Evolutionary conservation across 2,888 invertebrate genomes (phyloP).

Genomic region (Meteorus cinctellus): DNA sequence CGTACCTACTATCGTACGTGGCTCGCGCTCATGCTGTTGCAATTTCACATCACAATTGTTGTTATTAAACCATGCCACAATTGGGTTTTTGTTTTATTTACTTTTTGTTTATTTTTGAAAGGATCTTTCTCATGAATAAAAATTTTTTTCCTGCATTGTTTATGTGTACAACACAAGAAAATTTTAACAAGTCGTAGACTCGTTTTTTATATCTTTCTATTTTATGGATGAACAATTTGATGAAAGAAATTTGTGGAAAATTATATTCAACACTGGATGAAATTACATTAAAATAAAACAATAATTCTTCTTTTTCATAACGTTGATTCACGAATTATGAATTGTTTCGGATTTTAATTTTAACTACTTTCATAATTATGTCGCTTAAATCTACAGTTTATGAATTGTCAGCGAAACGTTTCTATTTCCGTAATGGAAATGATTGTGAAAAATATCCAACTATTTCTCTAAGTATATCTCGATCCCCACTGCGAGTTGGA

Average conservation of each 20-base stretch:
- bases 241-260: no score
- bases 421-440: background rate
- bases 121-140: background rate
- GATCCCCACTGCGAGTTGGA: slow-evolving; percentile 42
- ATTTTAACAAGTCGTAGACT: no score
- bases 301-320: no score
- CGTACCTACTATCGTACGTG: background rate
- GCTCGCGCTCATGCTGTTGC: background rate
- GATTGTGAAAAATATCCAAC: background rate
- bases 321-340: no score
- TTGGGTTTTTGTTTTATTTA: slow-evolving; percentile 5
- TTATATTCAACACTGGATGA: no score
- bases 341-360: no score
- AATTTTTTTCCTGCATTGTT: background rate
- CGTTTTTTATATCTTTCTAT: no score
- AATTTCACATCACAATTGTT: slow-evolving; percentile 18
- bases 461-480: slow-evolving; percentile 3
- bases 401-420: background rate
- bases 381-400: no score
- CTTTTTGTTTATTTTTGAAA: background rate
- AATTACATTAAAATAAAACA: no score
- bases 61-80: slow-evolving; percentile 39
- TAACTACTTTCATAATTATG: no score
- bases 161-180: no score
- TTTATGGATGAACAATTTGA: no score